Percentiles rank a stretch among this genome's conserved stretches.
Evolutionary conservation across 2,797 vertebrate species (phyloP).

Genomic region (Bufotes viridis): DNA sequence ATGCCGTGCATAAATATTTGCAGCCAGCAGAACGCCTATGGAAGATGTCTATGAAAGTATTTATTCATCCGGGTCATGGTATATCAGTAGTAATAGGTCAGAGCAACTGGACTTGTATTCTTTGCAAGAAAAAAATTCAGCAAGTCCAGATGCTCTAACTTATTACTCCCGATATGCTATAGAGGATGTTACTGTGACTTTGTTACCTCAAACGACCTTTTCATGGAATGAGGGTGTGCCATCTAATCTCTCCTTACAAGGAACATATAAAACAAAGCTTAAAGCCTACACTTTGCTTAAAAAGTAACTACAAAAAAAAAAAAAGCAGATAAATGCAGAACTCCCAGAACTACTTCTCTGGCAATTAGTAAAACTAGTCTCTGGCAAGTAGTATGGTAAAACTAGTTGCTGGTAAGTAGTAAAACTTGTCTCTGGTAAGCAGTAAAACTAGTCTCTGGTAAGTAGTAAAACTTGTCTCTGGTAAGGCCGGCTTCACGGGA

Average conservation of each 20-base stretch:
- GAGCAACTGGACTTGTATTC: too few species aligned
- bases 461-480: neutral
- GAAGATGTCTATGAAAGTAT: too few species aligned
- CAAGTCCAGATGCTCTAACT: too few species aligned
- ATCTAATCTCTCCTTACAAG: neutral
- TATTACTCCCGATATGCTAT: too few species aligned
- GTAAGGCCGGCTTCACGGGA: neutral
- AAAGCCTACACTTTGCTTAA: neutral
- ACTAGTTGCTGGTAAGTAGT: too few species aligned
- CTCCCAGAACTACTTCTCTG: neutral
- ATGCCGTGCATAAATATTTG: neutral
- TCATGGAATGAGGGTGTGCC: neutral
- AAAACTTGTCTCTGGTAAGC: too few species aligned
- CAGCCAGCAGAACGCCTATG: neutral
- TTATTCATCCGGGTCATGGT: too few species aligned
- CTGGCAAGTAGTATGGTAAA: too few species aligned
- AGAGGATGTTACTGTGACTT: neutral
- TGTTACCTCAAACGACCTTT: conserved; percentile 10
- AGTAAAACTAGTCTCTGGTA: neutral
- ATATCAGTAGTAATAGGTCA: too few species aligned
- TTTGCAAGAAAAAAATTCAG: too few species aligned
- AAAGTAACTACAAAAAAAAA: neutral
- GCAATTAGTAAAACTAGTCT: neutral
- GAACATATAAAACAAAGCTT: neutral
- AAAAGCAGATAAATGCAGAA: neutral